Evolutionary conservation across 2,797 vertebrate species (phyloP).

Genomic region (Pseudotriccus pelzelni): DNA sequence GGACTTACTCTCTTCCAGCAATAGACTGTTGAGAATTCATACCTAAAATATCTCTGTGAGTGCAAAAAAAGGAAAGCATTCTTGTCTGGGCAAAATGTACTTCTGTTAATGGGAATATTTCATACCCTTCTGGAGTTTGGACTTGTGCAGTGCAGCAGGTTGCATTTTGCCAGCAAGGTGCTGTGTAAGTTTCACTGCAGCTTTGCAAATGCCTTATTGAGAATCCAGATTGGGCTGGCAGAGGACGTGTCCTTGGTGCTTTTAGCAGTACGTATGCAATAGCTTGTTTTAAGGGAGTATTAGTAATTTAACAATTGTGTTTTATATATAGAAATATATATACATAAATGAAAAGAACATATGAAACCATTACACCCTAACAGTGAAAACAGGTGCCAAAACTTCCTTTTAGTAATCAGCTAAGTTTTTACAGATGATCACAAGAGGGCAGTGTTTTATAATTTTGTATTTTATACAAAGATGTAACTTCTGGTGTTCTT

Average conservation of each 20-base stretch:
- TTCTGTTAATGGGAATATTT: not conserved
- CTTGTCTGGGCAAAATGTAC: not conserved
- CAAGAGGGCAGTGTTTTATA: slow-evolving; percentile 40
- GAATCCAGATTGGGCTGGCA: not conserved
- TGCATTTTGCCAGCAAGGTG: not conserved
- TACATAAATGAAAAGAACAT: not conserved
- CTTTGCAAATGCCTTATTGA: not conserved
- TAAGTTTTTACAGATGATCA: not conserved
- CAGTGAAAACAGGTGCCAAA: not conserved
- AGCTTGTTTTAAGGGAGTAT: not conserved
- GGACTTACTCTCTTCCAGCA: not conserved
- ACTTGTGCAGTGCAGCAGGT: accelerated
- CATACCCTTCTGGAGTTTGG: not conserved
- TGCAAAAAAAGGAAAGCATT: not conserved
- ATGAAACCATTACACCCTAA: not conserved
- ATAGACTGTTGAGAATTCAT: not conserved
- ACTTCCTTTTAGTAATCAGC: not conserved
- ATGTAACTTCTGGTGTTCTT: not conserved
- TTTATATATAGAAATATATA: not conserved
- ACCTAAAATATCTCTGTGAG: not conserved
- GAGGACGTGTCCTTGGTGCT: not conserved
- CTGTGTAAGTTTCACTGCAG: not conserved
- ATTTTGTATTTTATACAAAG: not conserved
- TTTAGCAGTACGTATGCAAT: not conserved
- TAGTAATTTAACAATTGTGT: not conserved